Evolutionary conservation across 2,797 vertebrate genomes (phyloP).

Genomic region (Acipenser ruthenus): DNA sequence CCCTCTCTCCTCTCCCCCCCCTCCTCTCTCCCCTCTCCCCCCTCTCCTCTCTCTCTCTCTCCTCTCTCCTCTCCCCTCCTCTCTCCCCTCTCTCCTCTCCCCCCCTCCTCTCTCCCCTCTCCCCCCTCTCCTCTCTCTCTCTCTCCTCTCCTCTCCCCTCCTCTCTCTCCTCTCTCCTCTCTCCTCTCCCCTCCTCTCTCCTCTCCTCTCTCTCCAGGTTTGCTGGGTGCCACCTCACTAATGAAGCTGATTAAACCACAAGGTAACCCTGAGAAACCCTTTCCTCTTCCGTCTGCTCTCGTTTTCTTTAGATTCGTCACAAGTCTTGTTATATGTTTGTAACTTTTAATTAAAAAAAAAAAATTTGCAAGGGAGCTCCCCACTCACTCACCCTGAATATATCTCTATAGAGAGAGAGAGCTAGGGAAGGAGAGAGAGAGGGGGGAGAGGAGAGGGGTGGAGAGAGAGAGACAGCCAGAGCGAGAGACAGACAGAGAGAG

Average conservation of each 20-base stretch:
- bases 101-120: too few relatives aligned
- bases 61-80: too few relatives aligned
- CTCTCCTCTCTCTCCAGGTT: constrained; percentile 30
- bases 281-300: background rate
- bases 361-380: too few relatives aligned
- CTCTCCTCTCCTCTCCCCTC: too few relatives aligned
- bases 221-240: constrained; percentile 54
- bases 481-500: too few relatives aligned
- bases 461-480: too few relatives aligned
- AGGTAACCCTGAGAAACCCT: constrained; percentile 31
- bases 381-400: background rate
- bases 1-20: constrained; percentile 4
- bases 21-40: background rate
- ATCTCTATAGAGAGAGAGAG: too few relatives aligned
- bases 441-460: too few relatives aligned
- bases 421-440: too few relatives aligned
- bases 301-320: background rate
- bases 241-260: constrained; percentile 46
- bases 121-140: background rate
- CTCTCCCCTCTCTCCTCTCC: too few relatives aligned
- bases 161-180: constrained; percentile 9
- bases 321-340: too few relatives aligned
- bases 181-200: background rate
- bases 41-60: background rate
- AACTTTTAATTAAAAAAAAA: too few relatives aligned